A percentile compares a stretch with the other conserved stretches of the same genome.
Conservation (phyloP, 2,797 vertebrate genomes). For the Pangasius djambal region DNA sequence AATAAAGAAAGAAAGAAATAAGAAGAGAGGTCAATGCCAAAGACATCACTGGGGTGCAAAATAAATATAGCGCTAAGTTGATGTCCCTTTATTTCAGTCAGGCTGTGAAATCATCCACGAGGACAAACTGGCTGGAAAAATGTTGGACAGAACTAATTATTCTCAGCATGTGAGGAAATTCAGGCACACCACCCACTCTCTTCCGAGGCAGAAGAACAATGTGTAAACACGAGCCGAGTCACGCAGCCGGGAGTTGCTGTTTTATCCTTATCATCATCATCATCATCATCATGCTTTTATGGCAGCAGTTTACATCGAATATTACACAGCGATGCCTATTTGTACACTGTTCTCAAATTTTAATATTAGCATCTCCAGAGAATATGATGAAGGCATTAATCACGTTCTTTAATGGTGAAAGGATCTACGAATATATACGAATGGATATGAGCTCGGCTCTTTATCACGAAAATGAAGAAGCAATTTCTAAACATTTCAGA, state of each 20-base stretch:
- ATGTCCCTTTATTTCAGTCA: neutral
- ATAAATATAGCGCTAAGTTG: neutral
- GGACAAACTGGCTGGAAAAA: neutral
- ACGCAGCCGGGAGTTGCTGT: neutral
- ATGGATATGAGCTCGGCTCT: neutral
- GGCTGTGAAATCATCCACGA: neutral
- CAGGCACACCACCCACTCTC: constrained; percentile 19
- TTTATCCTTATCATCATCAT: neutral
- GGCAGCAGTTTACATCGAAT: constrained; percentile 1
- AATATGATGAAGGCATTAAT: neutral
- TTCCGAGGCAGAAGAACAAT: constrained; percentile 4
- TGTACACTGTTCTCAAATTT: constrained; percentile 2
- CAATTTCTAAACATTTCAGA: neutral
- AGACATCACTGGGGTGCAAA: neutral
- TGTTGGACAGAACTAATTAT: constrained; percentile 36
- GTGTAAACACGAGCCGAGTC: constrained; percentile 13
- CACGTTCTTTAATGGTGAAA: neutral
- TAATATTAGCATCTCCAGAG: neutral
- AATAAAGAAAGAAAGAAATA: too few species aligned
- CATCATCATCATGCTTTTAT: neutral
- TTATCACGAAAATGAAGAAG: neutral
- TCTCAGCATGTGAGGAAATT: constrained; percentile 21
- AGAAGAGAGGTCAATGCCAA: too few species aligned
- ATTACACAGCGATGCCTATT: constrained; percentile 8
- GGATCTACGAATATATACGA: constrained; percentile 23